Evolutionary conservation across 2,113 vertebrate genomes (phyloP).

Genomic region (Nesogale talazaci): DNA sequence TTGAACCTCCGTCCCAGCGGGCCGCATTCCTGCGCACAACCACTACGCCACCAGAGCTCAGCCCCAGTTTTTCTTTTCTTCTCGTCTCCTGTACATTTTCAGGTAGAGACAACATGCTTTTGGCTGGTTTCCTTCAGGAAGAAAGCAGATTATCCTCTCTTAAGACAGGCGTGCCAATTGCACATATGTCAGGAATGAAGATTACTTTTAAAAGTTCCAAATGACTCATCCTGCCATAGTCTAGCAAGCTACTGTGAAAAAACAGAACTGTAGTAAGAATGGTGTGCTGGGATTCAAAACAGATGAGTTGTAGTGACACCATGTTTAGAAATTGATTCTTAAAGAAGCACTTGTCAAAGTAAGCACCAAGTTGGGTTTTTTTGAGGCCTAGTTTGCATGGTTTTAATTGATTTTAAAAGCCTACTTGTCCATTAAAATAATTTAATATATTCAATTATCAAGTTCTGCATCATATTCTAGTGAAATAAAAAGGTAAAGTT

Average conservation of each 20-base stretch:
- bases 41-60: no score
- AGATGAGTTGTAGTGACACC: not conserved
- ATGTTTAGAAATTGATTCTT: not conserved
- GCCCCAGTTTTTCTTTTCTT: not conserved
- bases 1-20: no score
- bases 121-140: not conserved
- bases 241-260: not conserved
- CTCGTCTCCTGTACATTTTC: not conserved
- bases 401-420: not conserved
- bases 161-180: not conserved
- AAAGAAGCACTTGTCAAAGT: not conserved
- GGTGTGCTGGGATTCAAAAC: not conserved
- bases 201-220: not conserved
- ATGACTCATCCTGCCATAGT: not conserved
- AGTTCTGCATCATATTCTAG: not conserved
- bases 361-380: not conserved
- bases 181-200: not conserved
- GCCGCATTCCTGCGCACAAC: no score
- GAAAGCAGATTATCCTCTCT: not conserved
- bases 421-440: conserved; percentile 1
- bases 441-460: not conserved
- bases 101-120: not conserved
- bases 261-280: not conserved
- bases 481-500: not conserved
- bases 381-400: not conserved